Evolutionary conservation across 2,797 vertebrate genomes (phyloP).

Genomic region (Syngnathus acus): DNA sequence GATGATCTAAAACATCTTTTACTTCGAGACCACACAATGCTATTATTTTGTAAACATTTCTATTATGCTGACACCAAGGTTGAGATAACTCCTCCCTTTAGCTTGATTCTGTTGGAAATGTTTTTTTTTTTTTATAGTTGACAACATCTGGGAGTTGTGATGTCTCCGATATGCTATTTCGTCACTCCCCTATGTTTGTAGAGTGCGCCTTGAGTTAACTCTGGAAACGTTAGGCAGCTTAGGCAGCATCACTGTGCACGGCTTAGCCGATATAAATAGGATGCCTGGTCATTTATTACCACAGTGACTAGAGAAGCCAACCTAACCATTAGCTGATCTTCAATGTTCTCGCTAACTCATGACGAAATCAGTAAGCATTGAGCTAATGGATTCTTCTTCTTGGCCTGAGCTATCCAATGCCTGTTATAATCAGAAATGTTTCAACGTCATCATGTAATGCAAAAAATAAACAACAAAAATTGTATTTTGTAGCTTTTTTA

Average conservation of each 20-base stretch:
- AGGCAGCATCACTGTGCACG: constrained; percentile 47
- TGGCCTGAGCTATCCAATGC: neutral
- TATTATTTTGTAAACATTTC: neutral
- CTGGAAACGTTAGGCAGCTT: constrained; percentile 61
- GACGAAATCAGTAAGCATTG: constrained; percentile 12
- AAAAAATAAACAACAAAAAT: neutral
- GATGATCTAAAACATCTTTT: too few species aligned
- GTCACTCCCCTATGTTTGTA: constrained; percentile 13
- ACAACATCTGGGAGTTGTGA: neutral
- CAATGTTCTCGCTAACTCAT: constrained; percentile 28
- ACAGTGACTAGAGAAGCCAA: constrained; percentile 42
- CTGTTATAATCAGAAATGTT: neutral
- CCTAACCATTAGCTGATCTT: constrained; percentile 32
- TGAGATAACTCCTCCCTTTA: neutral
- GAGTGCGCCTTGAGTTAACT: constrained; percentile 39
- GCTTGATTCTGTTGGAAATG: neutral
- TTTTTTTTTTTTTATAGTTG: neutral
- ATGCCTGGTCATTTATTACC: constrained; percentile 60
- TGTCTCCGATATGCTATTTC: neutral
- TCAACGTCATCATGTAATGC: neutral
- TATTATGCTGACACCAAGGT: neutral
- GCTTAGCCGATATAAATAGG: constrained; percentile 77
- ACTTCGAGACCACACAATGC: neutral
- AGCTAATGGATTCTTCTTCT: constrained; percentile 15
- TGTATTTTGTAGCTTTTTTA: too few species aligned